Conservation (phyloP, 2,113 vertebrate species). For the Amblyornis subalaris region DNA sequence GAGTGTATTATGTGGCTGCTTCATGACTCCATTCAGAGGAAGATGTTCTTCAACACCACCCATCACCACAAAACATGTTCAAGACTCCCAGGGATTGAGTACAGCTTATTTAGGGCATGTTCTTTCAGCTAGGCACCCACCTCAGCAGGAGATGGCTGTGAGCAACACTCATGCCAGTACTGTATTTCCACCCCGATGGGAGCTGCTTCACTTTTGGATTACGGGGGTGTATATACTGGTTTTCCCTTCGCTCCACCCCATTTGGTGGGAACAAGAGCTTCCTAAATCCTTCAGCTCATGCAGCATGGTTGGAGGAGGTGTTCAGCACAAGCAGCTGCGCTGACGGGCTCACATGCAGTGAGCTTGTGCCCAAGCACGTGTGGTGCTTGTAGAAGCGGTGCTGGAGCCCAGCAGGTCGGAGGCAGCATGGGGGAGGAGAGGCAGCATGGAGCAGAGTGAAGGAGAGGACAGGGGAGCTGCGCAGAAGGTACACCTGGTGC, state of each 20-base stretch:
- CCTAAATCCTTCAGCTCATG: background rate
- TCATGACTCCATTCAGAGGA: background rate
- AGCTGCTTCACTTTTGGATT: background rate
- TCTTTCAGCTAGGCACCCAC: background rate
- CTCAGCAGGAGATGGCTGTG: background rate
- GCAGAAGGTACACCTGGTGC: background rate
- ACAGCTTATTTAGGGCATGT: background rate
- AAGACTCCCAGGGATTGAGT: background rate
- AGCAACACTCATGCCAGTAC: background rate
- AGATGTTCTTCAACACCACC: background rate
- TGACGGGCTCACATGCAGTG: fast-evolving
- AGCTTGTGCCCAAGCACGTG: fast-evolving
- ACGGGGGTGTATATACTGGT: background rate
- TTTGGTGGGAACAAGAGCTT: background rate
- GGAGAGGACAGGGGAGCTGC: background rate
- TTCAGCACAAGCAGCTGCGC: background rate
- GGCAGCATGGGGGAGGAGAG: background rate
- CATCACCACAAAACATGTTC: background rate
- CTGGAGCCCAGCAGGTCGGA: fast-evolving
- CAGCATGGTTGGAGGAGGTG: background rate
- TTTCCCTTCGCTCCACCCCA: background rate
- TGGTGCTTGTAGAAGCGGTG: background rate
- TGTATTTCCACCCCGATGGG: background rate
- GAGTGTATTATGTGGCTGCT: background rate
- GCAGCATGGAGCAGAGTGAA: background rate